Evolutionary conservation across 2,113 vertebrate genomes (phyloP), one percentile per base, ranked within the genome.

Genomic region (Pachypanchax playfairii): DNA sequence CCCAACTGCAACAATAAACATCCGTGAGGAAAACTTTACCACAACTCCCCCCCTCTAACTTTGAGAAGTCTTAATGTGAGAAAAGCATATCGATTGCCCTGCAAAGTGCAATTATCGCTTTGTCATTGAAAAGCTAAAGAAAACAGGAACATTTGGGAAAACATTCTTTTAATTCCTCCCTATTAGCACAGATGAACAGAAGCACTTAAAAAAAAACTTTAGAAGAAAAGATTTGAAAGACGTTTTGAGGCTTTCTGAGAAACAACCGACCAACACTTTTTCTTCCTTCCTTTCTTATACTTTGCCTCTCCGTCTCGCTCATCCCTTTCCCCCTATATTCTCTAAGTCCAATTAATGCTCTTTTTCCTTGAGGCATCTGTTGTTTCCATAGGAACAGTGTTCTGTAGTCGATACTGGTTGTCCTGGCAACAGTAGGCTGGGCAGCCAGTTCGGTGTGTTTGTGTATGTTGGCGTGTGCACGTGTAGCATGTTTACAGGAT

Each of bases 381-480:
- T 83, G 91, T 92, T 90, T 88, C 90, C 87, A 91, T 90, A 85
- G 89, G 79, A 90, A 91, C 90, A 63, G 78, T 71, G 72, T 77
- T 88, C 82, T 77, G 84, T 84, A 87, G 88, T 89, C 87, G 67
- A 87, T 77, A 69, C 48, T 29, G 24, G 91, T 90, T n/a, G 78
- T 79, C 87, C 71, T 88, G 90, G 88, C 79, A 87, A 91, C 84
- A 31, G 48, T 21, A 79, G 65, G 52, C 71, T 74, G 43, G 70
- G 63, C 76, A 79, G 60, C 73, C 73, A 63, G 63, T 67, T 80
- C n/a, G 63, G 41, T 82, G 31, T 65, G 65, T 52, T 43, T 52
- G 35, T 44, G 36, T 56, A 33, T 35, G 56, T 62, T 33, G 36
- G 67, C 25, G 20, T 9, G 21, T 58, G 58, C 9, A 41, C 47